Conservation (phyloP, 2,797 vertebrate genomes). For the Microhierax caerulescens region DNA sequence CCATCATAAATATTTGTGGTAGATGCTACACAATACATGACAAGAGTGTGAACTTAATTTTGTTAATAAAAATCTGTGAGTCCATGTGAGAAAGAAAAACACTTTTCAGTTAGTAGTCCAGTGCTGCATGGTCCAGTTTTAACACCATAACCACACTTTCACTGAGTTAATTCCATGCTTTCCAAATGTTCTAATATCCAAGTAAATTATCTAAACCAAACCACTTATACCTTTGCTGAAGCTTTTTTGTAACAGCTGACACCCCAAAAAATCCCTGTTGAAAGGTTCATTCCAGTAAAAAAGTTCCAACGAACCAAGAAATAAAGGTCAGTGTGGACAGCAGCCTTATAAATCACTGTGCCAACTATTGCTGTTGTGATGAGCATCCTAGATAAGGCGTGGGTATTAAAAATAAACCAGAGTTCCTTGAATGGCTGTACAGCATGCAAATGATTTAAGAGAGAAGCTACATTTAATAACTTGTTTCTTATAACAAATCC, state of each 20-base stretch:
- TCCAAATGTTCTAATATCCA: not conserved
- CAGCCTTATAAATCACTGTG: not conserved
- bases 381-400: not conserved
- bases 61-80: not conserved
- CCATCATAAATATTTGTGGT: not conserved
- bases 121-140: not conserved
- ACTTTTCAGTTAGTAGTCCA: not conserved
- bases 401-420: constrained; percentile 16
- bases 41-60: not conserved
- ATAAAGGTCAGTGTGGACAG: not conserved
- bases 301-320: not conserved
- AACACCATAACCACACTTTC: not conserved
- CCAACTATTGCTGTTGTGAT: not conserved
- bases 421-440: not conserved
- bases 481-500: constrained; percentile 13
- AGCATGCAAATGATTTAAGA: not conserved
- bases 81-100: not conserved
- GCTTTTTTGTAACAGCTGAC: not conserved
- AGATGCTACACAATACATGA: not conserved
- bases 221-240: not conserved
- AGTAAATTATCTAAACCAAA: not conserved
- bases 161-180: not conserved
- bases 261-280: fast-evolving
- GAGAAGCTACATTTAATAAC: constrained; percentile 7
- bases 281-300: not conserved